These are phyloP conservation scores for Hassar affinis DNA, from an alignment of 2,113 vertebrate species.

Conservation along the genomic window DNA sequence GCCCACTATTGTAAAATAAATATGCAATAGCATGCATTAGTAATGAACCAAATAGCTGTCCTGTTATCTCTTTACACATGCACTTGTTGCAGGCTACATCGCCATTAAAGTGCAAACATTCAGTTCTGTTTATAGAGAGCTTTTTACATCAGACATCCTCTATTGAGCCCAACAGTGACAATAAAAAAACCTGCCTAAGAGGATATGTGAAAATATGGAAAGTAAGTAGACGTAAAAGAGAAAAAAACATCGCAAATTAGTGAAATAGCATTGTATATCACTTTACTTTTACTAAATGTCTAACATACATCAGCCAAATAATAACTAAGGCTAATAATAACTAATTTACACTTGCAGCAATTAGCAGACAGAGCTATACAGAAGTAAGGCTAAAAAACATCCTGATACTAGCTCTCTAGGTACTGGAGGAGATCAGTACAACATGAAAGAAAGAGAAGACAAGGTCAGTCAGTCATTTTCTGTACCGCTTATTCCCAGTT, in stretches of 20 bases:
- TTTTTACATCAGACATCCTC: not conserved
- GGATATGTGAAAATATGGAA: not conserved
- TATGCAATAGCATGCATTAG: not conserved
- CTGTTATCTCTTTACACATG: not conserved
- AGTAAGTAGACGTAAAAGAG: not conserved
- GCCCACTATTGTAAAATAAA: not conserved
- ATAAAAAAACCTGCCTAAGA: not conserved
- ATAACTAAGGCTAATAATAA: not conserved
- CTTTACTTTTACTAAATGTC: not conserved
- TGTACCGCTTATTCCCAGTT: too few species aligned
- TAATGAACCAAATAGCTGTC: conserved; percentile 2
- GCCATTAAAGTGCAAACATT: not conserved
- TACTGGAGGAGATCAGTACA: not conserved
- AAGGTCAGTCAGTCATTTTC: too few species aligned
- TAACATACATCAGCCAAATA: not conserved
- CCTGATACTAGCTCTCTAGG: not conserved
- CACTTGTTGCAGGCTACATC: not conserved
- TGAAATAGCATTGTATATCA: not conserved
- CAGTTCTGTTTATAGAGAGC: not conserved
- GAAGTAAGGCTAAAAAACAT: not conserved
- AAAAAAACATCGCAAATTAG: not conserved
- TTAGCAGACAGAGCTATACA: not conserved
- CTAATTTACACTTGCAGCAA: not conserved
- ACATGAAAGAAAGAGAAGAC: not conserved
- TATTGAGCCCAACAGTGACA: not conserved